Conservation (phyloP, 2,113 vertebrate genomes). For the Paratilapia polleni region DNA sequence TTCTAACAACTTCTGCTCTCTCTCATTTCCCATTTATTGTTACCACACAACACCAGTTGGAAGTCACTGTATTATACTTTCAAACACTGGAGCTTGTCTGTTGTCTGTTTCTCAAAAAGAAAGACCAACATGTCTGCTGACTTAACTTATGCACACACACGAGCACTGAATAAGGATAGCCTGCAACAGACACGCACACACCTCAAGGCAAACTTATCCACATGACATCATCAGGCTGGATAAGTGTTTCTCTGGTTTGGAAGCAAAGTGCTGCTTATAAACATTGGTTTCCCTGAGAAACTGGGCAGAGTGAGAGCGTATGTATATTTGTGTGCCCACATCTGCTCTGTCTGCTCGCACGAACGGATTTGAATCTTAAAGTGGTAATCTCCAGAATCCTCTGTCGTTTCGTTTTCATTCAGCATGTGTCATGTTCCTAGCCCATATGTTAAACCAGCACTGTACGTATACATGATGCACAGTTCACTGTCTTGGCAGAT, state of each 20-base stretch:
- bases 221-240: slow-evolving; percentile 63
- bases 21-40: neutral
- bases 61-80: neutral
- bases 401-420: neutral
- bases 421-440: neutral
- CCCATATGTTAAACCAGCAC: neutral
- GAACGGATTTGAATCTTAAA: slow-evolving; percentile 6
- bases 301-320: neutral
- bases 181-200: slow-evolving; percentile 24
- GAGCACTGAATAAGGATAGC: neutral
- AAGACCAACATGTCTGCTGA: slow-evolving; percentile 15
- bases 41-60: slow-evolving; percentile 9
- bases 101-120: slow-evolving; percentile 35
- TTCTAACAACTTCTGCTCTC: neutral
- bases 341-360: slow-evolving; percentile 37
- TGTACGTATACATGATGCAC: neutral
- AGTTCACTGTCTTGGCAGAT: neutral
- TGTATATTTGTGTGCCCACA: slow-evolving; percentile 13
- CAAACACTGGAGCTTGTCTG: neutral
- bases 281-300: slow-evolving; percentile 66
- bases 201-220: slow-evolving; percentile 39
- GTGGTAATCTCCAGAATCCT: slow-evolving; percentile 19
- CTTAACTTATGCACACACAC: slow-evolving; percentile 30
- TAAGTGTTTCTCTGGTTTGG: slow-evolving; percentile 59
- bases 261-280: slow-evolving; percentile 50